Evolutionary conservation across 2,888 invertebrate species (phyloP).

Genomic region (Antitype chi): DNA sequence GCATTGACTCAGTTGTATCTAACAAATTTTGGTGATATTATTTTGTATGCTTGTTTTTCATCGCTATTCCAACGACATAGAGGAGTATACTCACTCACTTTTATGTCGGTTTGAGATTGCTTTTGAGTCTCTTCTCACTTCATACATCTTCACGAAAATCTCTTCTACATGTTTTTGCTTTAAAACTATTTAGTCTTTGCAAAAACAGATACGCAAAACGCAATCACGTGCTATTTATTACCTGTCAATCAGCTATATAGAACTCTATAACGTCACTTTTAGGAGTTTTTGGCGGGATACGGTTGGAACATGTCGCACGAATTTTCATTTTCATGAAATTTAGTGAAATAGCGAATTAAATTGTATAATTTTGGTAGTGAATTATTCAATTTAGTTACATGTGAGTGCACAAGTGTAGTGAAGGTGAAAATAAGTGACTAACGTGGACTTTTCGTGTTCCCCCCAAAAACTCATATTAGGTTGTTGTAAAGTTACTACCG

Average conservation of each 20-base stretch:
- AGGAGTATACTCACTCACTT: not conserved
- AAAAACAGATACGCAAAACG: not conserved
- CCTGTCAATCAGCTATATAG: too few relatives aligned
- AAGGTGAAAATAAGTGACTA: too few relatives aligned
- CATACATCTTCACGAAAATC: not conserved
- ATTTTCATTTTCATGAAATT: too few relatives aligned
- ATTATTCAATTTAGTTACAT: too few relatives aligned
- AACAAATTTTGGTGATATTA: slow-evolving; percentile 61
- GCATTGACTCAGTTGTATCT: slow-evolving; percentile 75
- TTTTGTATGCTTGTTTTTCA: slow-evolving; percentile 37
- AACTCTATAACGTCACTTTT: not conserved
- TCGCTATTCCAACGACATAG: slow-evolving; percentile 1
- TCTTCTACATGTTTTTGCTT: not conserved
- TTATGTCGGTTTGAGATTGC: not conserved
- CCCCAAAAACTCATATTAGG: too few relatives aligned
- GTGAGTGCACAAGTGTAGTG: too few relatives aligned
- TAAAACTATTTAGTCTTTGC: not conserved
- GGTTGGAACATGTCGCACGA: too few relatives aligned
- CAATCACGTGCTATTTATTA: not conserved
- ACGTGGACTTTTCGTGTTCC: too few relatives aligned
- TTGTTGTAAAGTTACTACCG: too few relatives aligned
- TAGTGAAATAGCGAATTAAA: too few relatives aligned
- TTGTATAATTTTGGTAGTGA: too few relatives aligned
- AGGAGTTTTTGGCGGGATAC: too few relatives aligned
- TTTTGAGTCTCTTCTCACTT: not conserved